phyloP scores from a whole-genome alignment of 1,140 invertebrate genomes.

The Magallana angulata region DNA sequence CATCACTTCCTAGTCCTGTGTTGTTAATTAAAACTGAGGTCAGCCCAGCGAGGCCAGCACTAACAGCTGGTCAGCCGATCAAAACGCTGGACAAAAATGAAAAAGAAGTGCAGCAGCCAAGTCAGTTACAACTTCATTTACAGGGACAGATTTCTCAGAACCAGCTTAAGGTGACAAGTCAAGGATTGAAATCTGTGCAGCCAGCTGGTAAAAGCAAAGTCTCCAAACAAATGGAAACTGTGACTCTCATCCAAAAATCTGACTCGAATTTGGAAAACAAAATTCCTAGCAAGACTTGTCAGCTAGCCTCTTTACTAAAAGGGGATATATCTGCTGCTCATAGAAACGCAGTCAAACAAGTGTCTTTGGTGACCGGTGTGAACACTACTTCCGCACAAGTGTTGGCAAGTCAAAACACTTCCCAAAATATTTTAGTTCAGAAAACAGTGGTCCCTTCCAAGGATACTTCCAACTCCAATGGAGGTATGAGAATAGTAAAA shows the following conservation, averaged over 20 bases:
- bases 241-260: conserved; percentile 20
- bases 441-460: not conserved
- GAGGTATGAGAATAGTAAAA: not conserved
- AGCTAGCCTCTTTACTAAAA: conserved; percentile 34
- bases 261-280: conserved; percentile 20
- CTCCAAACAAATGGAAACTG: conserved; percentile 1
- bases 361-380: not conserved
- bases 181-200: conserved; percentile 58
- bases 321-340: conserved; percentile 34
- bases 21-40: conserved; percentile 41
- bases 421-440: not conserved
- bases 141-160: conserved; percentile 44
- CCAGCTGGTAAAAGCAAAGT: not conserved
- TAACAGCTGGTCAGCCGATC: not conserved
- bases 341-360: conserved; percentile 18
- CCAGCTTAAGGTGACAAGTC: conserved; percentile 65
- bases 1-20: not conserved
- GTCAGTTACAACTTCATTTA: conserved; percentile 13
- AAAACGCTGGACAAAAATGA: conserved; percentile 1
- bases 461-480: not conserved
- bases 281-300: conserved; percentile 37
- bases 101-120: conserved; percentile 19
- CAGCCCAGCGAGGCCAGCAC: not conserved
- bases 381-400: conserved; percentile 4
- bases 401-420: not conserved